Conservation (phyloP, 1,140 invertebrate species). For the Drosophila bocki region DNA sequence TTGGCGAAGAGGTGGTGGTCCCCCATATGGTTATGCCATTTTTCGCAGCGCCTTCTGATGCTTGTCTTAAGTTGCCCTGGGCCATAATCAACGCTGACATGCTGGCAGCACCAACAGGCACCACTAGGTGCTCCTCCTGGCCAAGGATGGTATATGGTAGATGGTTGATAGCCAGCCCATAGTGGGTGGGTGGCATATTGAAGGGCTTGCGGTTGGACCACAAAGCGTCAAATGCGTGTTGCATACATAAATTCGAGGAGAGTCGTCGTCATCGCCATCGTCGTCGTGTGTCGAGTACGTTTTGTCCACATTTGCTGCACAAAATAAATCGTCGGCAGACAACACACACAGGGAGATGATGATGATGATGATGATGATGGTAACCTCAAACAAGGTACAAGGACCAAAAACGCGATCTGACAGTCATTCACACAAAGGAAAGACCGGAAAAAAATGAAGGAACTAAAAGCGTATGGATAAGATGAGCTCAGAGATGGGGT, state of each 20-base stretch:
- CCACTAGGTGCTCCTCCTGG: conserved; percentile 6
- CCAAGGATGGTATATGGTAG: conserved; percentile 4
- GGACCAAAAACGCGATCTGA: conserved; percentile 21
- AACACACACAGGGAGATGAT: neutral
- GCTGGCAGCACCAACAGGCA: neutral
- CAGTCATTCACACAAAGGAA: conserved; percentile 19
- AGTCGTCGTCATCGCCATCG: neutral
- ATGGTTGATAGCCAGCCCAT: neutral
- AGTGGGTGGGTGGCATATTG: conserved; percentile 10
- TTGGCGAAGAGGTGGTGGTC: neutral
- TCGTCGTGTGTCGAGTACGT: conserved; percentile 14
- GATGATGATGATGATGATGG: neutral
- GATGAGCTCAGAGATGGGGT: conserved; percentile 2
- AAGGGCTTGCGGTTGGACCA: conserved; percentile 37
- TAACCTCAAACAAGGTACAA: conserved; percentile 23
- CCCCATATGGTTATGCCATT: conserved; percentile 22
- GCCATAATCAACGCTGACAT: conserved; percentile 48
- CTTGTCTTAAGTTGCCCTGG: conserved; percentile 30
- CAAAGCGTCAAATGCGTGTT: conserved; percentile 58
- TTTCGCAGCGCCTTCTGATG: conserved; percentile 21
- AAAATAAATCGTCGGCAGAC: conserved; percentile 52
- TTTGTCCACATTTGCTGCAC: conserved; percentile 49
- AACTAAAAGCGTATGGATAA: conserved; percentile 1
- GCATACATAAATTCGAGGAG: conserved; percentile 55
- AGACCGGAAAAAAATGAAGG: neutral